Evolutionary conservation across 1,140 invertebrate genomes (phyloP).

Genomic region (Euwallacea fornicatus): DNA sequence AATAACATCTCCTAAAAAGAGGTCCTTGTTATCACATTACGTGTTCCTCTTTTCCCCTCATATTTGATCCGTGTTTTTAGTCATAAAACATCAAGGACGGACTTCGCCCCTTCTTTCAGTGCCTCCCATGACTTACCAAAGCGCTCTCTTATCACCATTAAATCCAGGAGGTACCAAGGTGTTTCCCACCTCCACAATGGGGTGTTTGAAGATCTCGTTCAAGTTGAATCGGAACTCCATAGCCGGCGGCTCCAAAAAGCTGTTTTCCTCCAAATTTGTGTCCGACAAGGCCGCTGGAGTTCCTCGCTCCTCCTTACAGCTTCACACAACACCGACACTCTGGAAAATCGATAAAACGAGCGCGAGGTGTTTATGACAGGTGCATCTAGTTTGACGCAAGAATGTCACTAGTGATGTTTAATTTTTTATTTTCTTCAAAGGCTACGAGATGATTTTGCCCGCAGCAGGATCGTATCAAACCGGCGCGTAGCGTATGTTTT

Average conservation of each 20-base stretch:
- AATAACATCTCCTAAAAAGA: no score
- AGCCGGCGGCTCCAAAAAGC: not conserved
- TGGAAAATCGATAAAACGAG: slow-evolving; percentile 13
- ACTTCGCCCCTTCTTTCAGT: no score
- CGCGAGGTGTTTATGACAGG: slow-evolving; percentile 3
- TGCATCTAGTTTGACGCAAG: not conserved
- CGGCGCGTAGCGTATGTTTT: not conserved
- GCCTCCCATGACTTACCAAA: slow-evolving; percentile 55
- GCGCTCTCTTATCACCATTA: slow-evolving; percentile 59
- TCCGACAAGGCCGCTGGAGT: slow-evolving; percentile 14
- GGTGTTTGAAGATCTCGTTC: slow-evolving; percentile 60
- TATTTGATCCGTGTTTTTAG: no score
- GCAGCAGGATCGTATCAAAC: not conserved
- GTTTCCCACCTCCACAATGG: slow-evolving; percentile 63
- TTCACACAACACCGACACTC: slow-evolving; percentile 1
- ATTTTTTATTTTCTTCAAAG: not conserved
- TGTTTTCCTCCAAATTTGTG: slow-evolving; percentile 7
- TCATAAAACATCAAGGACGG: no score
- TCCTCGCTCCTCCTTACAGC: slow-evolving; percentile 11
- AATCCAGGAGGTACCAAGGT: slow-evolving; percentile 64
- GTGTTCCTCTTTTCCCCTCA: no score
- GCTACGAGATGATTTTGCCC: no score
- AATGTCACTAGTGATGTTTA: not conserved
- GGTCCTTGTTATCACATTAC: no score
- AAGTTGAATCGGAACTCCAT: slow-evolving; percentile 68